Conservation (phyloP, 2,797 vertebrate species). For the Onychomys leucogaster region DNA sequence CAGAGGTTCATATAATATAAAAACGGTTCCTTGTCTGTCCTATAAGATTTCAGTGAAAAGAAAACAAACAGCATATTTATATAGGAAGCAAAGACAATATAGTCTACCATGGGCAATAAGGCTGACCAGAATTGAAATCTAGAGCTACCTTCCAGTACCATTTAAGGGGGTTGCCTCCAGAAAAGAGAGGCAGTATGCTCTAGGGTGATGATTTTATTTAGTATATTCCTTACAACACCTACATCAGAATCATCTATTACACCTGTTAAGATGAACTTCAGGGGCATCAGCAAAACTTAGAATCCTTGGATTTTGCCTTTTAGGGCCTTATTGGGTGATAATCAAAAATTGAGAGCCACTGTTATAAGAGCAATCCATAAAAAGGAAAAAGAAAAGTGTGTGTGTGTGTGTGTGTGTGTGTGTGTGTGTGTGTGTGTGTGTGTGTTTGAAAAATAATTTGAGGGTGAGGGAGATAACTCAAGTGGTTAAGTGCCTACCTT, state of each 20-base stretch:
- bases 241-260: background rate
- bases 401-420: conserved; percentile 21
- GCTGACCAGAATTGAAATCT: background rate
- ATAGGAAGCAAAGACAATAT: conserved; percentile 55
- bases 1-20: conserved; percentile 90
- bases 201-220: background rate
- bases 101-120: background rate
- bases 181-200: background rate
- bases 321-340: conserved; percentile 6
- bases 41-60: conserved; percentile 82
- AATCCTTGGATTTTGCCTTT: background rate
- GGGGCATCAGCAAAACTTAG: background rate
- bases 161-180: background rate
- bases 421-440: background rate
- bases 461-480: background rate
- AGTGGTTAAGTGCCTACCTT: background rate
- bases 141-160: background rate
- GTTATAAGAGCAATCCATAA: background rate
- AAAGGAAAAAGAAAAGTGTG: background rate
- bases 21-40: conserved; percentile 92
- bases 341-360: background rate
- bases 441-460: background rate
- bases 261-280: background rate
- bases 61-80: conserved; percentile 51
- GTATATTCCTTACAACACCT: background rate